Evolutionary conservation across 2,113 vertebrate genomes (phyloP).

Genomic region (Daphoenositta chrysoptera): DNA sequence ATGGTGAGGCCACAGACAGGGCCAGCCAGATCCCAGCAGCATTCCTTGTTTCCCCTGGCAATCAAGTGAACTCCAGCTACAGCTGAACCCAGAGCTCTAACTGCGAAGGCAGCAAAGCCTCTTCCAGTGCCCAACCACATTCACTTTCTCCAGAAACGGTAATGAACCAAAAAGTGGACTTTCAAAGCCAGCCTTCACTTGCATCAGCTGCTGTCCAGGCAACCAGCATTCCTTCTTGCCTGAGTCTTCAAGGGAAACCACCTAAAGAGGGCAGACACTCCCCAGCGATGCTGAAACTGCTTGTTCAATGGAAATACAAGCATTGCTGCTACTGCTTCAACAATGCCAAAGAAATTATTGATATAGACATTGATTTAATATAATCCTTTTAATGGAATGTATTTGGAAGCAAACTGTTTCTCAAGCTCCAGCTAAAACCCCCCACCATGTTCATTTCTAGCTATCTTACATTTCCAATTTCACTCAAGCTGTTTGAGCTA

Average conservation of each 20-base stretch:
- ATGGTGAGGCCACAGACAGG: not conserved
- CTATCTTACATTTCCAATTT: slow-evolving; percentile 29
- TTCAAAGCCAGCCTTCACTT: not conserved
- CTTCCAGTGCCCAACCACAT: not conserved
- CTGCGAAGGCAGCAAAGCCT: not conserved
- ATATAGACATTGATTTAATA: slow-evolving; percentile 37
- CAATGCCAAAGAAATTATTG: slow-evolving; percentile 9
- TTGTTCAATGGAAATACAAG: not conserved
- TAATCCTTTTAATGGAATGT: slow-evolving; percentile 58
- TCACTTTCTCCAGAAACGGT: not conserved
- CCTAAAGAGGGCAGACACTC: slow-evolving; percentile 56
- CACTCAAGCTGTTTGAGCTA: slow-evolving; percentile 33
- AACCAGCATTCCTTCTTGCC: not conserved
- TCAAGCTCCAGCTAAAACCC: not conserved
- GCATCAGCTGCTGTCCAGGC: not conserved
- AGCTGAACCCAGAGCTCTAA: not conserved
- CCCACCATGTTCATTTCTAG: not conserved
- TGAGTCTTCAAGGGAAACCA: slow-evolving; percentile 10
- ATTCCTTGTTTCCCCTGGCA: not conserved
- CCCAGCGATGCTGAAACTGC: not conserved
- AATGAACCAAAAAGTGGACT: not conserved
- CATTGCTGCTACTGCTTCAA: not conserved
- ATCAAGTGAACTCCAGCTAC: not conserved
- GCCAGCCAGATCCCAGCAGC: not conserved
- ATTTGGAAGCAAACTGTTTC: slow-evolving; percentile 56